phyloP scores from a whole-genome alignment of 2,113 vertebrate genomes.

The Bos javanicus region DNA sequence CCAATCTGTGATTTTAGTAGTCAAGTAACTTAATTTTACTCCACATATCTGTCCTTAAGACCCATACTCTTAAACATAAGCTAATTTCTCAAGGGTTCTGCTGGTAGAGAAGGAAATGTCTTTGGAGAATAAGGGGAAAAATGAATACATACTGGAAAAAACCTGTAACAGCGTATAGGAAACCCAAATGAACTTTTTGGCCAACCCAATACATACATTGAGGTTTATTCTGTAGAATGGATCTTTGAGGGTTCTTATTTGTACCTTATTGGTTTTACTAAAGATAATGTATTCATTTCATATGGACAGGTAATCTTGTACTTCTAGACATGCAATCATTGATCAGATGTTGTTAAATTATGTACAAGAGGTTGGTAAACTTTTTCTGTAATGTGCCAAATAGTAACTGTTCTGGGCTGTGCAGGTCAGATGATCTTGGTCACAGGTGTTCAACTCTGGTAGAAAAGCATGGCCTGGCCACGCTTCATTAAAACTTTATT shows the following conservation, averaged over 20 bases:
- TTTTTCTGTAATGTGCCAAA: neutral
- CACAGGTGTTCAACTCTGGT: neutral
- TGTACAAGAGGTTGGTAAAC: neutral
- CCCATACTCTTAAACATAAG: neutral
- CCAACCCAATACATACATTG: neutral
- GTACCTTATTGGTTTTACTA: neutral
- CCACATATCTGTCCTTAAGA: neutral
- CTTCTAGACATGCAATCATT: neutral
- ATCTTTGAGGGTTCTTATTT: neutral
- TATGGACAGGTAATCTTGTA: neutral
- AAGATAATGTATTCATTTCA: neutral
- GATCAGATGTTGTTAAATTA: neutral
- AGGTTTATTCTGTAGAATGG: neutral
- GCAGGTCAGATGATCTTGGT: neutral
- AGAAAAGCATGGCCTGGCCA: neutral
- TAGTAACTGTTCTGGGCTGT: neutral
- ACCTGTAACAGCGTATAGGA: neutral
- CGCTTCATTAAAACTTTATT: neutral
- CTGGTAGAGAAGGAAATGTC: neutral
- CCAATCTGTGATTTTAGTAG: neutral
- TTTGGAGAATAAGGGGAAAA: neutral
- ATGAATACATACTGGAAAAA: neutral
- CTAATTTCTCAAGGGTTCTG: neutral
- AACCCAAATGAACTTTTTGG: neutral
- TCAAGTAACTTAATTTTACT: neutral